Conservation (phyloP, 1,140 invertebrate genomes). For the Chymomyza costata region DNA sequence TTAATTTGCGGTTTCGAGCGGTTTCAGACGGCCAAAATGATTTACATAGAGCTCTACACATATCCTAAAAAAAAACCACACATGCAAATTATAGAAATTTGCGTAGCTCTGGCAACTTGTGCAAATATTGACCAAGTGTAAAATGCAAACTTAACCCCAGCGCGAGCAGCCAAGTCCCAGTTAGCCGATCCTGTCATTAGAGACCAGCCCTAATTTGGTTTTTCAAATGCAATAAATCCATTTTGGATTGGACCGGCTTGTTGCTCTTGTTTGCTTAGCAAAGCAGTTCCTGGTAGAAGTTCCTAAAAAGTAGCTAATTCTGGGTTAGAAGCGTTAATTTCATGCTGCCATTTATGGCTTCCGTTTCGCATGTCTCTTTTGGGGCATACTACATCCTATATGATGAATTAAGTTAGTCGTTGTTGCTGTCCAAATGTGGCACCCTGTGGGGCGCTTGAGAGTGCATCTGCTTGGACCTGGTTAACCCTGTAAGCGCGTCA, state of each 20-base stretch:
- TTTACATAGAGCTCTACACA: constrained; percentile 56
- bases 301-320: constrained; percentile 40
- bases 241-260: background rate
- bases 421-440: constrained; percentile 3
- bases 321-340: constrained; percentile 62
- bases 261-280: background rate
- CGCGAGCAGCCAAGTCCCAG: background rate
- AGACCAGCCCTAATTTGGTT: constrained; percentile 29
- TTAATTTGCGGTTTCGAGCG: constrained; percentile 62
- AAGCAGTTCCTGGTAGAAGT: too few species aligned
- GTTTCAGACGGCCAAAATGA: constrained; percentile 35
- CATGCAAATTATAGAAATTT: constrained; percentile 74
- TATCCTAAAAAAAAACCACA: constrained; percentile 8
- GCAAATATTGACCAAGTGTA: constrained; percentile 45
- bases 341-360: constrained; percentile 66
- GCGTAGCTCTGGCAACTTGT: constrained; percentile 8
- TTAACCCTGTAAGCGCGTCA: constrained; percentile 9
- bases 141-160: too few species aligned
- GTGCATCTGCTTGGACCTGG: background rate
- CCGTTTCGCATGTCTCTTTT: constrained; percentile 33
- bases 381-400: background rate
- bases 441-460: constrained; percentile 22
- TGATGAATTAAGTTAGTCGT: constrained; percentile 15
- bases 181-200: constrained; percentile 52
- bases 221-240: constrained; percentile 63